Base-by-base conservation (phyloP, 2,888 invertebrate species). In the Troides oblongomaculatus region DNA sequence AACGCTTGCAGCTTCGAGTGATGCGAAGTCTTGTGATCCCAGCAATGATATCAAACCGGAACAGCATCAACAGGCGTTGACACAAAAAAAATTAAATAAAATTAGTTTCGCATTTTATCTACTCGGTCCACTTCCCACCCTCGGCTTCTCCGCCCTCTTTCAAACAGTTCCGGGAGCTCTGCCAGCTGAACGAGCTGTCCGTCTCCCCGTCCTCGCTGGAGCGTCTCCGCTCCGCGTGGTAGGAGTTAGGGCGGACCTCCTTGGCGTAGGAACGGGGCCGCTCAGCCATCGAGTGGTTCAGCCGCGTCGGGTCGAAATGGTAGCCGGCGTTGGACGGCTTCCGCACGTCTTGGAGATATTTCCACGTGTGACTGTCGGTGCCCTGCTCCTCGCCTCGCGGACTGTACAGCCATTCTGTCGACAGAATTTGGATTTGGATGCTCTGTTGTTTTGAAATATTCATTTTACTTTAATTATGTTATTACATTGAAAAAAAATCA, bases 111-210 rank as follows among this genome's bases (percentile, higher is more conserved):
- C 14, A 5, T 4, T 50, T 57, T 18, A 57, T 21, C 57, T 10
- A n/a, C n/a, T 21, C 12, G n/a, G 18, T 18, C 12, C 57, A 14
- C 57, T 57, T 18, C 23, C 57, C 57, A 6, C 57, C 21, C 21
- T 18, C 30, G 23, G 18, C 30, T 25, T 46, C 65, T 7, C 23
- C 25, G 17, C 7, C 65, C 21, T 59, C 21, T 25, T 66, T 59
- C 59, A 66, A 66, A 10, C 60, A 23, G 23, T 64, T 64, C 30
- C 63, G 82, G 0, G 89, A 89, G 0, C 89, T 92, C 68, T 86
- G 89, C 92, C 92, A 92, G 66, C 90, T 91, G 75, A 92, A 92
- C 0, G 89, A 89, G 76, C 89, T 90, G 25, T 92, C 92, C 0
- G 90, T 88, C n/a, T 92, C 92, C 0, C 92, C 92, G 68, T 92